Percentiles rank a stretch among this genome's conserved stretches.
phyloP scores from a whole-genome alignment of 37 sponge, comb jelly and placozoan genomes.

The Tethya wilhelma region DNA sequence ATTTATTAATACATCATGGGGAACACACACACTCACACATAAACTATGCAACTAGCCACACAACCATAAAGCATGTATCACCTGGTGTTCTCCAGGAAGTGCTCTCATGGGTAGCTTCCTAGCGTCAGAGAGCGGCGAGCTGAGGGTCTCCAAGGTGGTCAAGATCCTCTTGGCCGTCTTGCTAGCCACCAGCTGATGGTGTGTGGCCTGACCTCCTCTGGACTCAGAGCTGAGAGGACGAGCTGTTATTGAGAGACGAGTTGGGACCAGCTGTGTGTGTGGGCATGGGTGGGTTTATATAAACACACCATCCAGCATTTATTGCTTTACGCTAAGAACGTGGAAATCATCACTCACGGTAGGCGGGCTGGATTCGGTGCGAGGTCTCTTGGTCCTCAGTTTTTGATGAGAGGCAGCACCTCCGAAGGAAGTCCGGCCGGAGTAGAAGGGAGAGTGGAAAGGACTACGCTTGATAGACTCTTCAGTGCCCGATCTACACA shows the following conservation, averaged over 20 bases:
- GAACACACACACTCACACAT: neutral
- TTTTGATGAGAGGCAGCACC: slow-evolving; percentile 44
- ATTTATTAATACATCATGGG: neutral
- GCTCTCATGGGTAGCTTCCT: slow-evolving; percentile 58
- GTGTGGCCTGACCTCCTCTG: neutral
- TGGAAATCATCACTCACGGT: too few relatives aligned
- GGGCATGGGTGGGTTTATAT: too few relatives aligned
- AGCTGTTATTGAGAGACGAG: neutral
- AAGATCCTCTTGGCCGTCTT: slow-evolving; percentile 60
- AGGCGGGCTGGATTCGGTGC: slow-evolving; percentile 38
- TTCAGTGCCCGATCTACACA: slow-evolving; percentile 1
- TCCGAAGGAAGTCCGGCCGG: slow-evolving; percentile 70
- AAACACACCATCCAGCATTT: too few relatives aligned
- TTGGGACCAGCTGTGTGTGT: neutral
- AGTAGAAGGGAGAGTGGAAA: slow-evolving; percentile 79
- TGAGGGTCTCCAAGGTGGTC: slow-evolving; percentile 49
- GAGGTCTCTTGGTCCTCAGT: slow-evolving; percentile 38
- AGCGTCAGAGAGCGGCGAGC: slow-evolving; percentile 62
- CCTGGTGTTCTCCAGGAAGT: slow-evolving; percentile 6
- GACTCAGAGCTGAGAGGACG: neutral
- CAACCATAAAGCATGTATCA: too few relatives aligned
- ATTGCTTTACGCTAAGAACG: too few relatives aligned
- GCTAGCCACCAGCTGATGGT: slow-evolving; percentile 19
- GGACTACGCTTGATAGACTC: slow-evolving; percentile 67
- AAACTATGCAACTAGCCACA: too few relatives aligned